Evolutionary conservation across 2,797 vertebrate genomes (phyloP), one percentile per base, ranked within the genome.

Genomic region (Premnoplex brunnescens): DNA sequence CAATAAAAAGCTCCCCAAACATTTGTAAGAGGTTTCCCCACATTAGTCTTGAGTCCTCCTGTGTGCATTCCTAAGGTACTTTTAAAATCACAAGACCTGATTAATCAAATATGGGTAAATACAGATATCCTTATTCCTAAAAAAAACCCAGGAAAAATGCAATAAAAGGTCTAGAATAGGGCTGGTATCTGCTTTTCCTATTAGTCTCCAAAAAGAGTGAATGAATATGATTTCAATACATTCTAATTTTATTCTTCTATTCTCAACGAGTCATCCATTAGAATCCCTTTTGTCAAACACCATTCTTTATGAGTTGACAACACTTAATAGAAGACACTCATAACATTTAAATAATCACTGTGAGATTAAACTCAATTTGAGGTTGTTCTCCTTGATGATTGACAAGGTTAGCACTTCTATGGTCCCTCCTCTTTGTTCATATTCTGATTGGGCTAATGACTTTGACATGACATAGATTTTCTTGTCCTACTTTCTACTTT

Each of bases 401-500:
- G 84, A 89, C 77, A 88, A 96, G 48, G 67, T 88, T 81, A 94
- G n/a, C 12, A 43, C 66, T 74, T 91, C 27, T 56, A 46, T 23
- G 15, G 21, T 72, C 60, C 74, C 51, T 84, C 75, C 88, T 92
- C 63, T 93, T 91, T 90, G 19, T 62, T 80, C 60, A 7, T 71
- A 79, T 48, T 78, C 81, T 88, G 66, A 91, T 74, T 74, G 54
- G 56, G 85, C 44, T 89, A 91, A 93, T 73, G 67, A 85, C 54
- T 64, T 82, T 74, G 76, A 88, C 59, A 74, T 5, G 3, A 81
- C 87, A 94, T 24, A 79, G 72, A 75, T 90, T 91, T 93, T 91
- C 43, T 77, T 91, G 74, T 74, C 83, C 90, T 93, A 64, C 54
- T 86, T 96, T 92, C 44, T 80, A 24, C 41, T 80, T 81, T 52